phyloP scores from a whole-genome alignment of 2,113 vertebrate genomes.

The Butastur rufipennis region DNA sequence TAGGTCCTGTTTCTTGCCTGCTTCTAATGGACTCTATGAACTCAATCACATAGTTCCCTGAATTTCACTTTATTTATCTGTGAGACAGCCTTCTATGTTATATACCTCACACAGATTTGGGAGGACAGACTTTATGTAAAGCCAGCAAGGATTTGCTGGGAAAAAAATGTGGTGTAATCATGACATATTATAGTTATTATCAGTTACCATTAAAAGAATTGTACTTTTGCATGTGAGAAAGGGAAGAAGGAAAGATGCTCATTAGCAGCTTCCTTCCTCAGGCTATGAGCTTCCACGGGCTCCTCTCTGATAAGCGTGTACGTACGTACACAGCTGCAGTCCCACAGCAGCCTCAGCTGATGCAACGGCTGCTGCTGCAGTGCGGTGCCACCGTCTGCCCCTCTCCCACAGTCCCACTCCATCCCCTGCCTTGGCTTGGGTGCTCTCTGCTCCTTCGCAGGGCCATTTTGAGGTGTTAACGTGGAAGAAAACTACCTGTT shows the following conservation, averaged over 20 bases:
- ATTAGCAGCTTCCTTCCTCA: slow-evolving; percentile 49
- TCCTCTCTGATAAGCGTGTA: background rate
- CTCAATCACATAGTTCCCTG: background rate
- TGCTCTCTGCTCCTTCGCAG: background rate
- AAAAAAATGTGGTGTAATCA: background rate
- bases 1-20: background rate
- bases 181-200: slow-evolving; percentile 9
- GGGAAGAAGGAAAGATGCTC: slow-evolving; percentile 32
- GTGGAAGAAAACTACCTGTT: background rate
- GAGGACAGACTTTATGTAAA: background rate
- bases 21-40: background rate
- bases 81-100: background rate
- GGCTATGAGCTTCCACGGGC: background rate
- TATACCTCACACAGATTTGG: background rate
- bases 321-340: slow-evolving; percentile 4
- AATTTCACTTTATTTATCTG: background rate
- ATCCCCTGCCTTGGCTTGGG: background rate
- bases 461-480: background rate
- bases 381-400: background rate
- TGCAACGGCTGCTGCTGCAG: background rate
- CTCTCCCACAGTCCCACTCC: background rate
- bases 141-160: background rate
- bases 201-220: background rate
- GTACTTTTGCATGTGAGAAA: slow-evolving; percentile 7
- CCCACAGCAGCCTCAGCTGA: background rate